Base-by-base conservation (phyloP, 2,797 vertebrate genomes). In the Poliocrania exsul region DNA sequence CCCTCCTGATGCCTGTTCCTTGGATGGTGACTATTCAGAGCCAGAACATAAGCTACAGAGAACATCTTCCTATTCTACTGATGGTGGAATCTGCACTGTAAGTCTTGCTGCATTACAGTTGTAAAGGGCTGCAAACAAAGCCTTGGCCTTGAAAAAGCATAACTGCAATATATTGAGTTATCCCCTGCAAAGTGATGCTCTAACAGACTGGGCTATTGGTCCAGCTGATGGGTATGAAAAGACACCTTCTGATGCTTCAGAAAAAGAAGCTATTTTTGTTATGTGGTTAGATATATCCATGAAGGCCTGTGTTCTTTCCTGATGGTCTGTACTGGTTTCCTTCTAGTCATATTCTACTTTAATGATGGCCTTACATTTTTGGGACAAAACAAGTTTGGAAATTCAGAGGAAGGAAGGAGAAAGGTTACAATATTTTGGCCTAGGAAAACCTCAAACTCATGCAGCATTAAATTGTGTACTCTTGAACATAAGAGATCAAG, bases 31-130 rank as follows among this genome's bases (percentile, higher is more conserved):
- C 97, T 99, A 99, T 97, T 99, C 98, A 4, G 99, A 99, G 93
- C 99, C 99, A 6, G 99, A 99, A 62, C 99, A 99, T 82, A 99
- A 99, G 95, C 98, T 99, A 21, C 99, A 99, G 95, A 97, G 99
- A 19, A 99, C 99, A 26, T 99, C 99, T 5, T 98, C 98, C 26
- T 99, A 99, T 96, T 99, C 99, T 83, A 98, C 97, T 1, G 99
- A 99, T 15, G 97, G 97, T 54, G 98, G 98, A 91, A 86, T 92
- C 15, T 98, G 98, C 46, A 93, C 97, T 90, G 99, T 99, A 95
- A 97, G 98, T 94, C 60, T 58, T 88, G 21, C 49, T 56, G 0
- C n/a, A 9, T 82, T 42, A 10, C 15, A 38, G 19, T 17, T 60
- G 17, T 15, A 25, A 53, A 86, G 51, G 56, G 18, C 10, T 64